A percentile compares a stretch with the other conserved stretches of the same genome.
These are phyloP conservation scores for Chunga burmeisteri DNA, from an alignment of 2,113 vertebrate species.

Conservation along the genomic window DNA sequence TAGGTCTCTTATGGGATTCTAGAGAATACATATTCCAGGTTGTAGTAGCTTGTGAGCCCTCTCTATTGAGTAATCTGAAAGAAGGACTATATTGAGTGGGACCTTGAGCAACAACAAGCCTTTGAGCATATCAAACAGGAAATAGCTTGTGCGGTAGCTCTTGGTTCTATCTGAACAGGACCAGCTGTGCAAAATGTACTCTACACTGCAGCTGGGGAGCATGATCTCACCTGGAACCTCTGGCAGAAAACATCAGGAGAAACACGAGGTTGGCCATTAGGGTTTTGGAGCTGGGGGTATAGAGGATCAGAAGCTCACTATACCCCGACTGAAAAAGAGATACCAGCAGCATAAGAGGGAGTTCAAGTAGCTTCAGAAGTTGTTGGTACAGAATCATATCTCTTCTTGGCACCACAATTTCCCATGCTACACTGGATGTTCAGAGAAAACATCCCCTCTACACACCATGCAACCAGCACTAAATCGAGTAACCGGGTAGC, in stretches of 20 bases:
- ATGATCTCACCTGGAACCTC: neutral
- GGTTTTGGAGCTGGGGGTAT: neutral
- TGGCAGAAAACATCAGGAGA: neutral
- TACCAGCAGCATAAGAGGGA: neutral
- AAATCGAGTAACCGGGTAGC: neutral
- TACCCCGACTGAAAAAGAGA: neutral
- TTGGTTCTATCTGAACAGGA: neutral
- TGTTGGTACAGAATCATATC: neutral
- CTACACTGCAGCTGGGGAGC: neutral
- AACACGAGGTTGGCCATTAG: neutral
- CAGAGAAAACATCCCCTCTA: neutral
- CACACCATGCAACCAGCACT: neutral
- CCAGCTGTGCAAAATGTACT: neutral
- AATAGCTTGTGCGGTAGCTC: rapidly evolving
- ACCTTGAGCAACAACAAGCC: neutral
- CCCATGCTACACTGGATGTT: neutral
- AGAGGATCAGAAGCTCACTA: neutral
- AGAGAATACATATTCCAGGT: neutral
- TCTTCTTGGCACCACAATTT: neutral
- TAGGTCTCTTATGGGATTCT: neutral
- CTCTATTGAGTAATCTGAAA: neutral
- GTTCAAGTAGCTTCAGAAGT: neutral
- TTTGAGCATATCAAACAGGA: neutral
- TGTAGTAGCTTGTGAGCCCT: neutral
- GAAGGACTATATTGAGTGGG: neutral